Base-by-base conservation (phyloP, 2,888 invertebrate genomes). In the Papilio elwesi region DNA sequence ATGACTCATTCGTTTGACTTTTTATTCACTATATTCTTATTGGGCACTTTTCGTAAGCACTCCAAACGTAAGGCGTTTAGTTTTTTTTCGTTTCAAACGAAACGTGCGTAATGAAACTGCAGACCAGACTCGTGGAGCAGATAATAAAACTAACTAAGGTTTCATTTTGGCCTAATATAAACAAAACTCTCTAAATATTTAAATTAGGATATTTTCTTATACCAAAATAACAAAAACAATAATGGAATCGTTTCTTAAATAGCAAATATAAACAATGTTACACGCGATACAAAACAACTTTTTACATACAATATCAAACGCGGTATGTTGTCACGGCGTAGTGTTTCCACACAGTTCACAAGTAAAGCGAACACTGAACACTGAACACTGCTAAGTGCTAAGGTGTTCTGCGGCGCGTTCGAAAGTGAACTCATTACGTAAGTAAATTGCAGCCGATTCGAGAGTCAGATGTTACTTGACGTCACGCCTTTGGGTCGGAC, bases 371-470 rank as follows among this genome's bases (percentile, higher is more conserved):
- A 13, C 13, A n/a, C 51, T 43, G 26, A 26, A 26, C 26, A 68
- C 57, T 57, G 68, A 53, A 53, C 53, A 53, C 49, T 8, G 57
- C 11, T 8, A 13, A 15, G 47, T 47, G 63, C 63, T 48, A 16
- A 13, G 49, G 65, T 26, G 49, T 49, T 13, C n/a, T 13, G 16
- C 59, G 36, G 16, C 15, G 36, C 52, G n/a, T 51, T 66, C 15
- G 66, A 71, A 66, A 71, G 71, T 66, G 13, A 57, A 49, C 36
- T 55, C 51, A 59, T 71, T 71, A 71, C 65, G 38, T 66, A 71
- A 71, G 57, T 65, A 10, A 48, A 65, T 71, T 71, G 63, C 65
- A 15, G 57, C 15, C 49, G 51, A 12, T 66, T 52, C 52, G 43
- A 38, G 52, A 13, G 59, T 59, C 59, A 43, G n/a, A 43, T 43